These are phyloP conservation scores for Petrocephalus schoutedeni DNA, from an alignment of 2,797 vertebrate species.

Conservation along the genomic window DNA sequence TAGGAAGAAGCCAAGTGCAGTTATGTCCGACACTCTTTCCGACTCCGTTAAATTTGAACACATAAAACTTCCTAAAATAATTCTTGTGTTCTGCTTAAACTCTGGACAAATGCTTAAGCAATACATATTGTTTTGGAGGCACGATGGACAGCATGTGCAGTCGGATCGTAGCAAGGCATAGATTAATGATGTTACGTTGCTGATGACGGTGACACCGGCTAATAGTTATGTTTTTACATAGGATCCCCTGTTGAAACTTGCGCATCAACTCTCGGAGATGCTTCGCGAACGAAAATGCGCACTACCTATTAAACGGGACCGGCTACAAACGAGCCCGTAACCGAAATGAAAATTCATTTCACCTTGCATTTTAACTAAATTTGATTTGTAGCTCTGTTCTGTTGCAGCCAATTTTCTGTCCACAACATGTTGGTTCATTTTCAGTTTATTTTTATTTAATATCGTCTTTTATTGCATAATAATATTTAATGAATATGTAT, in stretches of 20 bases:
- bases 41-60: not conserved
- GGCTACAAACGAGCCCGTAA: not conserved
- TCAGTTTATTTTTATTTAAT: not conserved
- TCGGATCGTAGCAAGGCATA: not conserved
- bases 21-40: not conserved
- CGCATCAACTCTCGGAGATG: not conserved
- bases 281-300: not conserved
- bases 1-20: not conserved
- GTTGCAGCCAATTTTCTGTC: not conserved
- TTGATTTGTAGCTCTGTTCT: not conserved
- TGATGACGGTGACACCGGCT: not conserved
- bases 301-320: not conserved
- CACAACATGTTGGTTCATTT: not conserved
- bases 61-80: not conserved
- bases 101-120: not conserved
- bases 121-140: not conserved
- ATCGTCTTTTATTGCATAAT: not conserved
- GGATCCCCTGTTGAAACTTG: not conserved
- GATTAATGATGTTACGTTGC: not conserved
- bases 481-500: not conserved
- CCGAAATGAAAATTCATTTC: not conserved
- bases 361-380: not conserved
- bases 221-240: not conserved
- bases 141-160: not conserved
- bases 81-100: not conserved